phyloP scores from a whole-genome alignment of 2,888 invertebrate species.

The Brenthis daphne region DNA sequence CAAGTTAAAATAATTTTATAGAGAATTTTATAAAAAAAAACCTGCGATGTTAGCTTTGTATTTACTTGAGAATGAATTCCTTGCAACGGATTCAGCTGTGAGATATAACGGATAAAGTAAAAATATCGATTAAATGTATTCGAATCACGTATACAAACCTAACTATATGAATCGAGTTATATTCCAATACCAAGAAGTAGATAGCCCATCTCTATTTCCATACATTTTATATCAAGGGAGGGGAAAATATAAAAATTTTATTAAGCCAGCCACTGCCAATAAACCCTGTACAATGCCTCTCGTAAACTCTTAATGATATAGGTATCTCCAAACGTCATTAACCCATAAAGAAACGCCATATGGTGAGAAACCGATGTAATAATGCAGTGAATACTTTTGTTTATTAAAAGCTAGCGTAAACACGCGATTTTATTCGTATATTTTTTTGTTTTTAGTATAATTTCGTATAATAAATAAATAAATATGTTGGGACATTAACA shows the following conservation, averaged over 20 bases:
- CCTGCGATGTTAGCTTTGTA: too few relatives aligned
- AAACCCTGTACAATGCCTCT: conserved; percentile 47
- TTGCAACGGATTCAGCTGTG: too few relatives aligned
- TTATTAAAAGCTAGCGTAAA: not conserved
- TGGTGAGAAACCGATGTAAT: conserved; percentile 11
- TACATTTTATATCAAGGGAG: conserved; percentile 26
- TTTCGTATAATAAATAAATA: too few relatives aligned
- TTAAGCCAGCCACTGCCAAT: conserved; percentile 45
- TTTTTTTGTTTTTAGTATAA: not conserved
- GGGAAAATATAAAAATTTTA: conserved; percentile 47
- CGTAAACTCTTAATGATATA: conserved; percentile 49
- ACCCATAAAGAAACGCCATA: conserved; percentile 42
- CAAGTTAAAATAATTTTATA: too few relatives aligned
- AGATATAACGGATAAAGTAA: too few relatives aligned
- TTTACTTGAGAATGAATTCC: too few relatives aligned
- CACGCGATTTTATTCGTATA: not conserved
- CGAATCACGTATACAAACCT: not conserved
- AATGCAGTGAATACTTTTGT: conserved; percentile 4
- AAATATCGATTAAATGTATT: not conserved
- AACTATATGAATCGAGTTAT: conserved; percentile 5
- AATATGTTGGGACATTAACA: too few relatives aligned
- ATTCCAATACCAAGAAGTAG: not conserved
- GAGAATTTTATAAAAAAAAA: too few relatives aligned
- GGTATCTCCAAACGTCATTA: conserved; percentile 30
- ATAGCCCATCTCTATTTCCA: conserved; percentile 12